Evolutionary conservation across 2,797 vertebrate species (phyloP), one percentile per base, ranked within the genome.

Genomic region (Mus spretus): DNA sequence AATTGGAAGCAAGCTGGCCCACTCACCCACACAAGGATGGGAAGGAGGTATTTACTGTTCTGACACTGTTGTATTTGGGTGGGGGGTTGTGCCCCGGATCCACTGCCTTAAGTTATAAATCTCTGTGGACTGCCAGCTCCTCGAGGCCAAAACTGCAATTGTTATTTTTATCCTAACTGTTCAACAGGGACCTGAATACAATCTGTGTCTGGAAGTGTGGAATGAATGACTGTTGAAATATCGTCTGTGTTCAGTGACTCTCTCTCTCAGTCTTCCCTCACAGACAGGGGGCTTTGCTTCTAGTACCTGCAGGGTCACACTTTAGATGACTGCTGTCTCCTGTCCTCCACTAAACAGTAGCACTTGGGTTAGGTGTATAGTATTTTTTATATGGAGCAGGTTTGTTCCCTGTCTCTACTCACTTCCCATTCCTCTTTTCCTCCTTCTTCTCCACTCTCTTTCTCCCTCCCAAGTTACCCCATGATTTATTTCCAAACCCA

Each of bases 31-130:
- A 74, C 40, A 97, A 89, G 85, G 97, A 98, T 85, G 96, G 80
- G 96, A 97, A 96, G 78, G 98, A 99, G 98, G 99, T 99, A 98
- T 81, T 85, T 84, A 44, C n/a, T 90, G 47, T 79, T 86, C 74
- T 50, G 0, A 94, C 77, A 40, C 78, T 37, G 85, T 94, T 96
- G 40, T 93, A 3, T 82, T 84, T 93, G 82, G 61, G 44, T 89
- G 40, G 44, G 70, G 92, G 91, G 47, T 72, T 34, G 81, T 87
- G 47, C 8, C 72, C 67, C 40, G 53, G 79, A 31, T 70, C 83
- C 63, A 13, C 78, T 40, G 61, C 65, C 47, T 87, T 75, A 72
- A 53, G 47, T 93, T 72, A 14, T 57, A 75, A 92, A 61, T 34
- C 34, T 15, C 40, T 37, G 7, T 6, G 34, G 61, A 82, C 59